phyloP scores from a whole-genome alignment of 2,888 invertebrate species.

The Apocheima hispidaria region DNA sequence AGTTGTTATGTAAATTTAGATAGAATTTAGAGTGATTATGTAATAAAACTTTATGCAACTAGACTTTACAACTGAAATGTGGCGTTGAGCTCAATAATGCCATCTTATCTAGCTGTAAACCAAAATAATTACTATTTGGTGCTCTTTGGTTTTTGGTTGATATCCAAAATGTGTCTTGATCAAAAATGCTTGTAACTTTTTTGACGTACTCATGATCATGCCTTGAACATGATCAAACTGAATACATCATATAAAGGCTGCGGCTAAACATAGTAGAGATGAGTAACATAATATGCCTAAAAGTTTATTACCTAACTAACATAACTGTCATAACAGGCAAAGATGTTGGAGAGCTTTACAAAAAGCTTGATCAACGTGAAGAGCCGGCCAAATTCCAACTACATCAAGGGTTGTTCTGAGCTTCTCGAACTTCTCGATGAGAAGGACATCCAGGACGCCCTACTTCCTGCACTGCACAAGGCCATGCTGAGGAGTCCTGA shows the following conservation, averaged over 20 bases:
- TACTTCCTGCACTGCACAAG: constrained; percentile 95
- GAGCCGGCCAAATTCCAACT: constrained; percentile 89
- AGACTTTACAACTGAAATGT: too few relatives aligned
- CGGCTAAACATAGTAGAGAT: too few relatives aligned
- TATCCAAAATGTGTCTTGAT: too few relatives aligned
- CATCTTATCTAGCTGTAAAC: too few relatives aligned
- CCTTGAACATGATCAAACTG: background rate
- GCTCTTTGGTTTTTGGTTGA: too few relatives aligned
- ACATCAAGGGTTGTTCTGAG: constrained; percentile 88
- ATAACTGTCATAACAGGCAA: constrained; percentile 72
- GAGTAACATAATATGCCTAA: background rate
- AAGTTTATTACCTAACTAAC: background rate
- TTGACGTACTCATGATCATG: too few relatives aligned
- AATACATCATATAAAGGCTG: background rate
- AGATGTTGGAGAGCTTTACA: constrained; percentile 89
- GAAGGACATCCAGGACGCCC: constrained; percentile 89
- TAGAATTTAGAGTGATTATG: too few relatives aligned
- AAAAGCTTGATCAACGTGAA: constrained; percentile 93
- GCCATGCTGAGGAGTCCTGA: constrained; percentile 97
- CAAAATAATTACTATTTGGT: too few relatives aligned
- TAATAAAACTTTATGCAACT: too few relatives aligned
- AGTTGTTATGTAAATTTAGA: constrained; percentile 4
- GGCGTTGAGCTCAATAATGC: too few relatives aligned
- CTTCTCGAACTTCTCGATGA: constrained; percentile 88
- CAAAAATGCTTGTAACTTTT: too few relatives aligned